These are phyloP conservation scores for Enhydra lutris DNA, from an alignment of 2,113 vertebrate species.

Conservation along the genomic window DNA sequence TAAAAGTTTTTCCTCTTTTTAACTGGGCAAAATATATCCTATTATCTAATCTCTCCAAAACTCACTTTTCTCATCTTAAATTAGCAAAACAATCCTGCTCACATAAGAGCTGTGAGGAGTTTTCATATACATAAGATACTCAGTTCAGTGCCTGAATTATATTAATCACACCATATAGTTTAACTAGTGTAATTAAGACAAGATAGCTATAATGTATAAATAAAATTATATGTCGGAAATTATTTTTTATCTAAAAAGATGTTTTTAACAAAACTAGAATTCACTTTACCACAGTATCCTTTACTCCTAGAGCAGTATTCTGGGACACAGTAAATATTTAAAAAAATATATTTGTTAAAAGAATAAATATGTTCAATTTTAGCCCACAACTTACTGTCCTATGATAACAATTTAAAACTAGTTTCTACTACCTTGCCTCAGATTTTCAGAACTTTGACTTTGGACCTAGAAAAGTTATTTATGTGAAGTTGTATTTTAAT, in stretches of 20 bases:
- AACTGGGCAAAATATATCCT: background rate
- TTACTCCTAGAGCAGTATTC: background rate
- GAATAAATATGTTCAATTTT: background rate
- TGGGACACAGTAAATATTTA: background rate
- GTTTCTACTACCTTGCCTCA: background rate
- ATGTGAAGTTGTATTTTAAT: constrained; percentile 6
- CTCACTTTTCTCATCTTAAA: background rate
- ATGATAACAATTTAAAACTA: background rate
- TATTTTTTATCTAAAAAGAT: background rate
- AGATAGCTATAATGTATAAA: background rate
- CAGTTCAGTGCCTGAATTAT: background rate
- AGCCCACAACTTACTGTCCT: background rate
- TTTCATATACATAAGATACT: background rate
- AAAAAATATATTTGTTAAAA: background rate
- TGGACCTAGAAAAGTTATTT: background rate
- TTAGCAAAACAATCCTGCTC: background rate
- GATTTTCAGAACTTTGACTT: background rate
- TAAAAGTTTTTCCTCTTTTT: background rate
- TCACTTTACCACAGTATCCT: background rate
- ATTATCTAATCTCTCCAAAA: background rate
- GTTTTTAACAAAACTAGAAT: background rate
- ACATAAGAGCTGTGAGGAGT: background rate
- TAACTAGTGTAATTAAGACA: background rate
- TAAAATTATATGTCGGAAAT: background rate
- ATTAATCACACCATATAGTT: background rate